A percentile compares a stretch with the other conserved stretches of the same genome.
phyloP scores from a whole-genome alignment of 64 coral and sea anemone genomes.

The Actinia equina region DNA sequence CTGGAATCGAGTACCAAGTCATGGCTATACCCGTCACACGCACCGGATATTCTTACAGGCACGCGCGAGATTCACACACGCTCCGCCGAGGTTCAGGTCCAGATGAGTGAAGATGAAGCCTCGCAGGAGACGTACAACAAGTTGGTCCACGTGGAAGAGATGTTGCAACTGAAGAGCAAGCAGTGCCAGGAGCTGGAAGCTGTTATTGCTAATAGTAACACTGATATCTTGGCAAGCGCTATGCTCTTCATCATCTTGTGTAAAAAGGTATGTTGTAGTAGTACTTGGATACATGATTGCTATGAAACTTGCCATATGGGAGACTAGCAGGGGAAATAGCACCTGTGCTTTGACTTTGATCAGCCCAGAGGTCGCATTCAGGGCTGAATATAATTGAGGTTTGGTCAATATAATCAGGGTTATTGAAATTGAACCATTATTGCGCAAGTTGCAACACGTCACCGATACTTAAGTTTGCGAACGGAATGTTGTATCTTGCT shows the following conservation, averaged over 20 bases:
- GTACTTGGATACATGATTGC: too few relatives aligned
- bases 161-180: not conserved
- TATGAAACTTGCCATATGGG: too few relatives aligned
- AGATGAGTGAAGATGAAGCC: constrained; percentile 7
- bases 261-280: constrained; percentile 7
- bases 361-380: too few relatives aligned
- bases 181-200: constrained; percentile 1
- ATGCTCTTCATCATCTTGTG: constrained; percentile 1
- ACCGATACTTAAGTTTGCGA: too few relatives aligned
- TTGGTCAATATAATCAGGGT: too few relatives aligned
- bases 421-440: too few relatives aligned
- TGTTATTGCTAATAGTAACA: not conserved
- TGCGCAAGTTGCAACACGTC: too few relatives aligned
- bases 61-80: not conserved
- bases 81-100: constrained; percentile 12
- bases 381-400: too few relatives aligned
- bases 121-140: not conserved
- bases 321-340: too few relatives aligned
- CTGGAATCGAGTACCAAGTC: constrained; percentile 19
- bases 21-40: not conserved
- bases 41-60: constrained; percentile 27
- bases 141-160: not conserved
- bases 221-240: not conserved
- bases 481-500: too few relatives aligned
- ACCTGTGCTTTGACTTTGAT: too few relatives aligned